A percentile compares a stretch with the other conserved stretches of the same genome.
Conservation (phyloP, 2,797 vertebrate genomes). For the Melanotaenia maccullochi region DNA sequence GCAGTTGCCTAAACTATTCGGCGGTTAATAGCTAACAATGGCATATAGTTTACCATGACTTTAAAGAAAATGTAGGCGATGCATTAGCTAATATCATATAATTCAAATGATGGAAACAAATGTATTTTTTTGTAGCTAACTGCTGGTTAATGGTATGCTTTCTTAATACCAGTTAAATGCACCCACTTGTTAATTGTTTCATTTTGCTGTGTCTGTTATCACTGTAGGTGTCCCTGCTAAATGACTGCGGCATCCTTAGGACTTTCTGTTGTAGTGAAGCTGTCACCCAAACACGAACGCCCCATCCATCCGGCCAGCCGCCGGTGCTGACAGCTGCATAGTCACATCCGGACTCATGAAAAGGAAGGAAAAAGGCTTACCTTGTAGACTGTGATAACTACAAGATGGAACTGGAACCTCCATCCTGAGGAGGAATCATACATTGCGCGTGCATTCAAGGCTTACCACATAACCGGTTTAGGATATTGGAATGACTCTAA, state of each 20-base stretch:
- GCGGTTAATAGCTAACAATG: rapidly evolving
- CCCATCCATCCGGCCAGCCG: background rate
- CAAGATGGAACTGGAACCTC: constrained; percentile 43
- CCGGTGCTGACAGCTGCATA: constrained; percentile 19
- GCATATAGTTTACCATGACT: rapidly evolving
- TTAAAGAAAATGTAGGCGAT: background rate
- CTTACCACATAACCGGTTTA: constrained; percentile 30
- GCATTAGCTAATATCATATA: background rate
- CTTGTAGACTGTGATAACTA: background rate
- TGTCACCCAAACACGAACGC: background rate
- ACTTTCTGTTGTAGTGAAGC: constrained; percentile 20
- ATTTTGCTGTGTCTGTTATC: background rate
- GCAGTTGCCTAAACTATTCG: background rate
- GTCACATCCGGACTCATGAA: constrained; percentile 31
- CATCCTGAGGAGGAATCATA: constrained; percentile 16
- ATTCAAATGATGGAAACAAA: background rate
- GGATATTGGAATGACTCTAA: constrained; percentile 7
- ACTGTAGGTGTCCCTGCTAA: constrained; percentile 30
- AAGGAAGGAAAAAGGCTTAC: background rate
- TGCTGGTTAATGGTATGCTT: constrained; percentile 1
- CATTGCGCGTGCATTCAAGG: constrained; percentile 7
- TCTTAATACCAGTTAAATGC: background rate
- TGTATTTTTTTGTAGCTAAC: constrained; percentile 12
- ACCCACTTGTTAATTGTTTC: background rate
- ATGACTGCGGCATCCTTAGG: background rate